Percentiles rank a stretch among this genome's conserved stretches.
Evolutionary conservation across 2,113 vertebrate genomes (phyloP).

Genomic region (Myotis brandtii): DNA sequence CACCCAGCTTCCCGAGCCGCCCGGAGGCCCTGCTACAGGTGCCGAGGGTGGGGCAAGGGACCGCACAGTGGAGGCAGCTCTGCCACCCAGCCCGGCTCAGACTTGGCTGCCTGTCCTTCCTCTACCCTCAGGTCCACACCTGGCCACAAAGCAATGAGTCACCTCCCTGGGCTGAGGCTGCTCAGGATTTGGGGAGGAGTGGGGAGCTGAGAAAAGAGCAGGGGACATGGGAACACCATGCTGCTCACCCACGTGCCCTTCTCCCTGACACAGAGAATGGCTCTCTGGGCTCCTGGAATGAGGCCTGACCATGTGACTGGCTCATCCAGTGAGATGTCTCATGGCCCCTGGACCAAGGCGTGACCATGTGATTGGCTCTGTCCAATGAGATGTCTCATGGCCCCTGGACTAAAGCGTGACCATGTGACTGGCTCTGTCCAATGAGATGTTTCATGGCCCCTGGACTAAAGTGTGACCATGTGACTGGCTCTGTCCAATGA

Average conservation of each 20-base stretch:
- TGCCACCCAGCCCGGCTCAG: not conserved
- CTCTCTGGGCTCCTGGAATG: too few relatives aligned
- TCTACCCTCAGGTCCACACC: too few relatives aligned
- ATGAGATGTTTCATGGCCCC: rapidly evolving
- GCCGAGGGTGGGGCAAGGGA: too few relatives aligned
- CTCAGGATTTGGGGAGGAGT: not conserved
- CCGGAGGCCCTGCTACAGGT: rapidly evolving
- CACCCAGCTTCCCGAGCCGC: not conserved
- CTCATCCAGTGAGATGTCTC: too few relatives aligned
- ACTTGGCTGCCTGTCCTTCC: not conserved
- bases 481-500: too few relatives aligned
- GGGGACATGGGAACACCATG: not conserved
- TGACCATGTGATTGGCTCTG: too few relatives aligned
- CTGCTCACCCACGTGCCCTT: not conserved
- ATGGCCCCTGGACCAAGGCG: rapidly evolving
- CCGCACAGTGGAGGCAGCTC: not conserved
- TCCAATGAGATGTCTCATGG: rapidly evolving
- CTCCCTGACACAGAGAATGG: not conserved
- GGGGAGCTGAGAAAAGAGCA: not conserved
- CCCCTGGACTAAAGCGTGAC: not conserved
- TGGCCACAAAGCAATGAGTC: rapidly evolving
- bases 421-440: too few relatives aligned
- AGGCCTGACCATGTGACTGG: too few relatives aligned
- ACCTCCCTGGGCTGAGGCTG: rapidly evolving
- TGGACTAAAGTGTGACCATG: rapidly evolving